These are phyloP conservation scores for Nestor notabilis DNA, from an alignment of 2,113 vertebrate species.

Conservation along the genomic window DNA sequence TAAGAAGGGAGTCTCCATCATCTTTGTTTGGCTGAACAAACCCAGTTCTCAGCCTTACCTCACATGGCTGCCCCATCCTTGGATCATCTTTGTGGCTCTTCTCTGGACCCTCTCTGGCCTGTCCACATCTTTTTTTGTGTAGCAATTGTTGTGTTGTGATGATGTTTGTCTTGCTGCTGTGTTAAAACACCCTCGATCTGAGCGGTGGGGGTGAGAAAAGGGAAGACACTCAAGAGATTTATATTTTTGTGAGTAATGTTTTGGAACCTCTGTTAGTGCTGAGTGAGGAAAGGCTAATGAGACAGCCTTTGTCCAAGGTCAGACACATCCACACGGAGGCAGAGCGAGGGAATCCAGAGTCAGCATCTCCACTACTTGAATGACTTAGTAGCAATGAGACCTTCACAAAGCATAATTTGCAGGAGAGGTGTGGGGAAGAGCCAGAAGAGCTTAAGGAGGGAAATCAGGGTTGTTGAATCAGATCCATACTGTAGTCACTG, in stretches of 20 bases:
- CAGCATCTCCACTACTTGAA: neutral
- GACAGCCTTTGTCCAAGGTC: neutral
- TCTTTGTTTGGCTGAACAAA: neutral
- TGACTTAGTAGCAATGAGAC: neutral
- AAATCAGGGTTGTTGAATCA: neutral
- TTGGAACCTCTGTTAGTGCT: neutral
- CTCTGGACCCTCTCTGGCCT: neutral
- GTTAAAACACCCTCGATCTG: neutral
- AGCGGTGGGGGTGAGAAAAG: neutral
- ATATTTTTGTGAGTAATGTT: neutral
- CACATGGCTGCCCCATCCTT: neutral
- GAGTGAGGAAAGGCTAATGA: neutral
- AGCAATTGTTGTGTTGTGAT: neutral
- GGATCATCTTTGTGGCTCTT: neutral
- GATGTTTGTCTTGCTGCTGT: neutral
- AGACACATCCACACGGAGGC: neutral
- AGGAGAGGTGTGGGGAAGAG: neutral
- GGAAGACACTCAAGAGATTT: neutral
- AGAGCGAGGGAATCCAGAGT: neutral
- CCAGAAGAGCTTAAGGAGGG: neutral
- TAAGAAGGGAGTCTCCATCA: neutral
- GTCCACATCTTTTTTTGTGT: neutral
- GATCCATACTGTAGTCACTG: fast-evolving
- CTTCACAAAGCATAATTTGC: neutral
- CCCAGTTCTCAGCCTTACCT: neutral